phyloP scores from a whole-genome alignment of 2,113 vertebrate species.

The Hippocampus zosterae region DNA sequence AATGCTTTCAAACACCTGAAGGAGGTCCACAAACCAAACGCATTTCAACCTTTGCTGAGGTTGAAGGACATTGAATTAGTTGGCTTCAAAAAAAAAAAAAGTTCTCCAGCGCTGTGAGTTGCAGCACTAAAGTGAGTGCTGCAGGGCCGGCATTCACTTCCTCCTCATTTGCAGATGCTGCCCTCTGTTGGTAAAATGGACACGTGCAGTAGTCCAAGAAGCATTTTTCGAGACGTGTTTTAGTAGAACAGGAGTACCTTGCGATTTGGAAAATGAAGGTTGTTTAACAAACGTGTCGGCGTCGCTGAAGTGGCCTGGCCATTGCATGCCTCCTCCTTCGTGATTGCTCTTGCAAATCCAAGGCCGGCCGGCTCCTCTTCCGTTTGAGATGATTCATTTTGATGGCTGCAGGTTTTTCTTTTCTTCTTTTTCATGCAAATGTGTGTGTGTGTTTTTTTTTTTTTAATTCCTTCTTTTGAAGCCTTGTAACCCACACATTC shows the following conservation, averaged over 20 bases:
- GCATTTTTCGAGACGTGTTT: neutral
- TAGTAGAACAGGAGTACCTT: neutral
- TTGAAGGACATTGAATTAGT: neutral
- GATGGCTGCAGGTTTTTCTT: neutral
- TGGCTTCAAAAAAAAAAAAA: neutral
- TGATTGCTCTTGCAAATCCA: neutral
- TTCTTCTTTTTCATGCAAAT: constrained; percentile 25
- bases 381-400: neutral
- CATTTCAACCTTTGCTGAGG: neutral
- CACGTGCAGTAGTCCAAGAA: neutral
- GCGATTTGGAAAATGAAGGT: too few species aligned
- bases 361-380: neutral
- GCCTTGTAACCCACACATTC: constrained; percentile 35
- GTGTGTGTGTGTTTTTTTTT: neutral
- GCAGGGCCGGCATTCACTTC: neutral
- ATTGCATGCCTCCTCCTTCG: neutral
- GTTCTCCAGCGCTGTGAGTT: neutral
- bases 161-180: constrained; percentile 49
- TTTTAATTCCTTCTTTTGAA: constrained; percentile 7
- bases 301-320: too few species aligned
- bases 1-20: neutral
- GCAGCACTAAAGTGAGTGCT: too few species aligned
- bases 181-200: constrained; percentile 59
- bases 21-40: neutral
- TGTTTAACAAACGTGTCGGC: too few species aligned